Evolutionary conservation across 2,797 vertebrate genomes (phyloP).

Genomic region (Strix occidentalis): DNA sequence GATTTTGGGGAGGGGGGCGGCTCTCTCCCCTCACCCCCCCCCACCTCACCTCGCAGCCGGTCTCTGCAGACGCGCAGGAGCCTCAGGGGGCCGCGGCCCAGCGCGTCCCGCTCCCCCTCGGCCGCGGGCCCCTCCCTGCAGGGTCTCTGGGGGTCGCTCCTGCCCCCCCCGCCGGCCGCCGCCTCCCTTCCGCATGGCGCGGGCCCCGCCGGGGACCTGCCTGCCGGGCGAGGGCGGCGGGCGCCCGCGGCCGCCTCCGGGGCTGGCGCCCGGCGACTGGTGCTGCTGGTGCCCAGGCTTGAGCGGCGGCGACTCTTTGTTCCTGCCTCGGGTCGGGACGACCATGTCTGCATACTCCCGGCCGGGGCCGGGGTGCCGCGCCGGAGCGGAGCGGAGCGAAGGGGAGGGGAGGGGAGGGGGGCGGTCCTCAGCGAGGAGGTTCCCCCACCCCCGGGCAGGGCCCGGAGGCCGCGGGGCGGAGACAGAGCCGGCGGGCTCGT

Average conservation of each 20-base stretch:
- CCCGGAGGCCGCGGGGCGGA: background rate
- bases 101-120: slow-evolving; percentile 33
- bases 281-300: slow-evolving; percentile 50
- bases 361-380: background rate
- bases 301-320: slow-evolving; percentile 38
- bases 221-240: background rate
- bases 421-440: background rate
- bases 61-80: slow-evolving; percentile 7
- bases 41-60: slow-evolving; percentile 68
- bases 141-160: slow-evolving; percentile 25
- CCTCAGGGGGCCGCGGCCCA: slow-evolving; percentile 66
- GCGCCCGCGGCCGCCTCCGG: slow-evolving; percentile 32
- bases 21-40: background rate
- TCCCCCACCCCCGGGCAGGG: slow-evolving; percentile 2
- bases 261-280: slow-evolving; percentile 22
- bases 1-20: background rate
- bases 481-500: background rate
- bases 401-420: background rate
- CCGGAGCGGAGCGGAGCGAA: background rate
- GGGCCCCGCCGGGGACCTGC: slow-evolving; percentile 47
- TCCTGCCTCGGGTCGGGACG: slow-evolving; percentile 57
- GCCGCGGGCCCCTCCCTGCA: slow-evolving; percentile 18
- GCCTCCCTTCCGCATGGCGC: slow-evolving; percentile 38
- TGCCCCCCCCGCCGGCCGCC: slow-evolving; percentile 50
- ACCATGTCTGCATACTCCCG: slow-evolving; percentile 45